phyloP scores from a whole-genome alignment of 2,797 vertebrate species.

The Micropoecilia bifurca region DNA sequence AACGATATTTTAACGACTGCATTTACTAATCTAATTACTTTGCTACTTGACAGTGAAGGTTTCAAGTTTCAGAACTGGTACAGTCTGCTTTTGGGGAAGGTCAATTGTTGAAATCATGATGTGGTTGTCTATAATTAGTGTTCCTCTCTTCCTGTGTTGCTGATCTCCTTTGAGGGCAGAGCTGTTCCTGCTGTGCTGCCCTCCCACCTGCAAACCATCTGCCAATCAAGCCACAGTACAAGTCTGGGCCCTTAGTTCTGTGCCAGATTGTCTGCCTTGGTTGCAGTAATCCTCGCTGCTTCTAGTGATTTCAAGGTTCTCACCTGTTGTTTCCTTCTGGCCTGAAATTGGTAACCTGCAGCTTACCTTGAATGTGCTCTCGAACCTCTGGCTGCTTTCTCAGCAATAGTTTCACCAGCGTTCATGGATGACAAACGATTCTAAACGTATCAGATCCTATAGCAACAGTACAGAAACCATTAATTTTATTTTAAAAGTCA shows the following conservation, averaged over 20 bases:
- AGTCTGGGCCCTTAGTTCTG: neutral
- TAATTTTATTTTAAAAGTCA: neutral
- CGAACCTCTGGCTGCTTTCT: neutral
- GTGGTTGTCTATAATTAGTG: constrained; percentile 1
- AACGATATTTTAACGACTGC: neutral
- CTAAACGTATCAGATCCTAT: neutral
- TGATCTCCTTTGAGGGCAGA: neutral
- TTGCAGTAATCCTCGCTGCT: neutral
- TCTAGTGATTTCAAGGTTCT: constrained; percentile 1
- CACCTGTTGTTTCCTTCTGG: neutral
- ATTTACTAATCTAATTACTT: neutral
- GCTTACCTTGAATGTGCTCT: neutral
- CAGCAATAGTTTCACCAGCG: neutral
- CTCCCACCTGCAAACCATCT: constrained; percentile 7
- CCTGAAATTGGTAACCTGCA: neutral
- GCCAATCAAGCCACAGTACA: neutral
- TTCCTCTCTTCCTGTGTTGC: neutral
- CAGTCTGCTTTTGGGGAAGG: neutral
- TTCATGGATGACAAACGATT: neutral
- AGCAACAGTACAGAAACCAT: neutral
- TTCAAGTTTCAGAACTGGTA: neutral
- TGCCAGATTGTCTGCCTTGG: neutral
- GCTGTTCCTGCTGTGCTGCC: constrained; percentile 4
- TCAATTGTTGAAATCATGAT: neutral
- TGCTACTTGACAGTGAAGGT: neutral